These are phyloP conservation scores for Caenorhabditis briggsae DNA, from an alignment of 1,140 invertebrate species.

Conservation along the genomic window DNA sequence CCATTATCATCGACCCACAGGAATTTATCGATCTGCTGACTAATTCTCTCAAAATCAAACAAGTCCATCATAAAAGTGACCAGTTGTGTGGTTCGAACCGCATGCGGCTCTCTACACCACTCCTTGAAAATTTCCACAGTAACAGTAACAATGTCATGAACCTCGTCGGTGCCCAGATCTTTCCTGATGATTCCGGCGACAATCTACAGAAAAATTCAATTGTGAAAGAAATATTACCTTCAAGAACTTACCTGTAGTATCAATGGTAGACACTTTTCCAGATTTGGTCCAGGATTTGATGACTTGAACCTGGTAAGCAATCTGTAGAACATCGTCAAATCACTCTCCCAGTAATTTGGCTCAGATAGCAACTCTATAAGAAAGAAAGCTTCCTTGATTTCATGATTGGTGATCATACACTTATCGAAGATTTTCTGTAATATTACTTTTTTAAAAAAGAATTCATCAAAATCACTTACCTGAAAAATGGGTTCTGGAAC, in stretches of 20 bases:
- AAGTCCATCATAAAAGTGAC: slow-evolving; percentile 34
- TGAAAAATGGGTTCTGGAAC: slow-evolving; percentile 1
- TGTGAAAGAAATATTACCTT: no score
- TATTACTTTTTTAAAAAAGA: background rate
- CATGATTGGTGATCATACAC: slow-evolving; percentile 26
- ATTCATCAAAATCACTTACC: no score
- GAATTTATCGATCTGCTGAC: background rate
- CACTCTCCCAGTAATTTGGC: background rate
- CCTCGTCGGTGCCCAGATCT: slow-evolving; percentile 9
- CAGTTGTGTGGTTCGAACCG: slow-evolving; percentile 4
- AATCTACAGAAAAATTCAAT: background rate
- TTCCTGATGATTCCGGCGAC: slow-evolving; percentile 2
- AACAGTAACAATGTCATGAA: slow-evolving; percentile 20
- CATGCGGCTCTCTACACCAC: slow-evolving; percentile 33
- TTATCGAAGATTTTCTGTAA: slow-evolving; percentile 36
- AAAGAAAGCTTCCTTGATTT: background rate
- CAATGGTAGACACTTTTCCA: slow-evolving; percentile 27
- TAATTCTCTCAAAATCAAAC: slow-evolving; percentile 37
- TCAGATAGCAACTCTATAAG: background rate
- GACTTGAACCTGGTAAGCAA: slow-evolving; percentile 22
- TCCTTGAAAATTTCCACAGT: slow-evolving; percentile 47
- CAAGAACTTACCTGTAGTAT: background rate
- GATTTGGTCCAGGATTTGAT: background rate
- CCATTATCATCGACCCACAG: background rate
- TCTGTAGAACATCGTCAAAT: slow-evolving; percentile 38